Evolutionary conservation across 2,113 vertebrate species (phyloP), one percentile per base, ranked within the genome.

Genomic region (Telmatochromis sp.): DNA sequence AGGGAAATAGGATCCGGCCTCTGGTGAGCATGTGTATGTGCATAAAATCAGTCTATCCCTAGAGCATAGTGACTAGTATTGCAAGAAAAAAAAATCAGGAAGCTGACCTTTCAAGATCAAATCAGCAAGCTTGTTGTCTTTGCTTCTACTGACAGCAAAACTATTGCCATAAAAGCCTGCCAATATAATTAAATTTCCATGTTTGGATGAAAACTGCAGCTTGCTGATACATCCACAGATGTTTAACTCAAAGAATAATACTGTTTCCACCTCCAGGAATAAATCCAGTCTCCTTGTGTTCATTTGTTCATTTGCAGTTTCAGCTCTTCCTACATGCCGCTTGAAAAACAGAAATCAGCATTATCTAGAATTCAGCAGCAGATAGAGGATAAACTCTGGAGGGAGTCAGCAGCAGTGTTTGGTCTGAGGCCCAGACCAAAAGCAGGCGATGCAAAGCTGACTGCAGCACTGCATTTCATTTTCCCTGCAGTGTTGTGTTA

Each of bases 401-500:
- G 23, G 47, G 55, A 86, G 55, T 86, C 78, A 68, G 47, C 57
- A 42, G 31, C n/a, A 13, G 33, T 65, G 81, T 53, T 82, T 84
- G 26, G 37, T 84, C 86, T 81, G 87, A 82, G 81, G 54, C 79
- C 7, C 40, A 50, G 80, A 87, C 53, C 73, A 80, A 91, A 89
- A 45, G 84, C 84, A 79, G 87, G 50, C 28, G 7, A 86, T 88
- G 84, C 81, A 91, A 91, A 90, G 84, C 82, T 85, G 81, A 93
- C 89, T 86, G 85, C 83, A 85, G 51, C 6, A 4, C 81, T 87
- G 92, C 86, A 87, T 92, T 94, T 94, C 90, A 90, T 92, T 92
- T 93, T 81, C 87, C 83, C 86, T 84, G 58, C 86, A 92, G 93
- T 93, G 92, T 94, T 91, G 75, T 91, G 92, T 95, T 94, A 93